These are phyloP conservation scores for Numenius phaeopus DNA, from an alignment of 2,797 vertebrate genomes.

Conservation along the genomic window DNA sequence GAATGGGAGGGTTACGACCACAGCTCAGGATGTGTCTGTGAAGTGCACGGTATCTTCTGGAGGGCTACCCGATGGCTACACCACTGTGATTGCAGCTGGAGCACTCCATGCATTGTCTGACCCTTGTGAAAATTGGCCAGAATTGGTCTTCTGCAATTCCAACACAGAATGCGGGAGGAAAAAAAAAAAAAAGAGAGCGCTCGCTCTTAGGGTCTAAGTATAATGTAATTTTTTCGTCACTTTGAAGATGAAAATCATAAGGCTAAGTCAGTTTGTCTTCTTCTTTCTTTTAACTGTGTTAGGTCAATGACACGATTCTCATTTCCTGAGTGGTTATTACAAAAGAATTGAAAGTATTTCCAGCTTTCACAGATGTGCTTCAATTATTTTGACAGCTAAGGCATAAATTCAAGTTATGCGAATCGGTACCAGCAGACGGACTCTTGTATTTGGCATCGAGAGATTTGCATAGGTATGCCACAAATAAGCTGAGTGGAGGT, in stretches of 20 bases:
- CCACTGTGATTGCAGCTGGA: neutral
- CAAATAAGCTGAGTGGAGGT: neutral
- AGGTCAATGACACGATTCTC: neutral
- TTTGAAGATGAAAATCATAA: neutral
- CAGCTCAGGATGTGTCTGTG: neutral
- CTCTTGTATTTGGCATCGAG: neutral
- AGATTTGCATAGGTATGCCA: neutral
- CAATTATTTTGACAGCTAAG: neutral
- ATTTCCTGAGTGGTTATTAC: neutral
- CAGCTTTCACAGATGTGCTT: neutral
- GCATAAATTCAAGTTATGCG: neutral
- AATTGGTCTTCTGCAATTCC: neutral
- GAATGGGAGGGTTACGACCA: neutral
- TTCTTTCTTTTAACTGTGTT: neutral
- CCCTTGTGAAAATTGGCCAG: neutral
- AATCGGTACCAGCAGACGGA: neutral
- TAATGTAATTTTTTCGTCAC: neutral
- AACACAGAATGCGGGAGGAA: neutral
- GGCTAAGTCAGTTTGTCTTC: neutral
- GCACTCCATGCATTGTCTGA: neutral
- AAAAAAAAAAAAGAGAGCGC: no score
- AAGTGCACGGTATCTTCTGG: neutral
- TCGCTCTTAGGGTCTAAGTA: neutral
- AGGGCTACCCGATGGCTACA: accelerated
- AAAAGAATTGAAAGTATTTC: neutral